Conservation (phyloP, 30 jellyfish, hydroid and myxozoan genomes). For the Cassiopea xamachana region DNA sequence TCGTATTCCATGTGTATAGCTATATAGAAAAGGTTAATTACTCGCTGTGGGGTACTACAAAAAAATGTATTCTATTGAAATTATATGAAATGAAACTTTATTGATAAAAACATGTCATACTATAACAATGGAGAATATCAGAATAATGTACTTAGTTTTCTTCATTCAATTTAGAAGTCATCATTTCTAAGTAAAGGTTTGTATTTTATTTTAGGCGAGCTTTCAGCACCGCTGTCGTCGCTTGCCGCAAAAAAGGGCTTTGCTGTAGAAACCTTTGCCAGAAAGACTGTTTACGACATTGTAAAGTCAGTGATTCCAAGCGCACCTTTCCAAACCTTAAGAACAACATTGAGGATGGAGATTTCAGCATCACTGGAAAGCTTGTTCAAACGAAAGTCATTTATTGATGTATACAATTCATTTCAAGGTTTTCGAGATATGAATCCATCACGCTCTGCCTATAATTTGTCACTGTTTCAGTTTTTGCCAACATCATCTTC, state of each 20-base stretch:
- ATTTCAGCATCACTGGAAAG: constrained; percentile 24
- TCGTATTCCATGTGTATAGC: no score
- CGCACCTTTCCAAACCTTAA: background rate
- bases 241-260: constrained; percentile 18
- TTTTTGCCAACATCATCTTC: constrained; percentile 5
- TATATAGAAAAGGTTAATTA: no score
- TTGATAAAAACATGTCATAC: no score
- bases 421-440: constrained; percentile 17
- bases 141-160: no score
- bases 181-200: no score
- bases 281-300: constrained; percentile 12
- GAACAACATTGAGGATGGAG: no score
- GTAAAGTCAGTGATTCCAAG: background rate
- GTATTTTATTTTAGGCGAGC: background rate
- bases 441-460: background rate
- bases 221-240: background rate
- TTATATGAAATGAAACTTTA: no score
- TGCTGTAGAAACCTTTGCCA: background rate
- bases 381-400: constrained; percentile 10
- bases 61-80: no score
- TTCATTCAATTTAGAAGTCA: no score
- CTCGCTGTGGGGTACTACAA: no score
- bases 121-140: no score
- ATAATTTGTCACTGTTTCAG: background rate
- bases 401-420: constrained; percentile 10